These are phyloP conservation scores for Trinectes maculatus DNA, from an alignment of 2,113 vertebrate species.

Conservation along the genomic window DNA sequence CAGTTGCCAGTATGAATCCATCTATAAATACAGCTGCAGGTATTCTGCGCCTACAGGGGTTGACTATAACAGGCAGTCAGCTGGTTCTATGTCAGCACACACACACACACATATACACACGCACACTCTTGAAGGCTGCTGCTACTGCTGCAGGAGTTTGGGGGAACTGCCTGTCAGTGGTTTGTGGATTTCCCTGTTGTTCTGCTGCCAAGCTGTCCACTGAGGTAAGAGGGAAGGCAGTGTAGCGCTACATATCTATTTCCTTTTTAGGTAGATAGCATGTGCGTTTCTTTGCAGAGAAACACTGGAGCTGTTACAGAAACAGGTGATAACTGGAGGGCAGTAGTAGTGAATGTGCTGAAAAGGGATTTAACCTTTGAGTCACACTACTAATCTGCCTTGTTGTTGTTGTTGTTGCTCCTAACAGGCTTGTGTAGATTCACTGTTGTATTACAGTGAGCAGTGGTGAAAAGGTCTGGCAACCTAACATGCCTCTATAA, in stretches of 20 bases:
- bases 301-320: not conserved
- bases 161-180: conserved; percentile 31
- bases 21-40: conserved; percentile 74
- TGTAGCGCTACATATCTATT: not conserved
- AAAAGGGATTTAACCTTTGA: conserved; percentile 28
- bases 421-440: conserved; percentile 19
- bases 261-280: conserved; percentile 21
- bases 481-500: conserved; percentile 18
- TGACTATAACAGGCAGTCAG: conserved; percentile 73
- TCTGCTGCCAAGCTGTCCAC: conserved; percentile 28
- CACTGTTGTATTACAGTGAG: conserved; percentile 5
- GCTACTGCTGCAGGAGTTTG: conserved; percentile 54
- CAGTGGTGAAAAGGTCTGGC: conserved; percentile 19
- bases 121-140: conserved; percentile 39
- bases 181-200: conserved; percentile 53
- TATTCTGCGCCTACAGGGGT: conserved; percentile 61
- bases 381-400: conserved; percentile 8
- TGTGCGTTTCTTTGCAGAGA: conserved; percentile 1
- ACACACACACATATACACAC: too few relatives aligned
- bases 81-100: conserved; percentile 60
- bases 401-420: conserved; percentile 5
- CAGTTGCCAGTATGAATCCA: conserved; percentile 46
- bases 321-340: conserved; percentile 5
- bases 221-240: conserved; percentile 49
- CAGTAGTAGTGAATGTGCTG: not conserved